Evolutionary conservation across 2,888 invertebrate species (phyloP).

Genomic region (Pycnomerus fuliginosus): DNA sequence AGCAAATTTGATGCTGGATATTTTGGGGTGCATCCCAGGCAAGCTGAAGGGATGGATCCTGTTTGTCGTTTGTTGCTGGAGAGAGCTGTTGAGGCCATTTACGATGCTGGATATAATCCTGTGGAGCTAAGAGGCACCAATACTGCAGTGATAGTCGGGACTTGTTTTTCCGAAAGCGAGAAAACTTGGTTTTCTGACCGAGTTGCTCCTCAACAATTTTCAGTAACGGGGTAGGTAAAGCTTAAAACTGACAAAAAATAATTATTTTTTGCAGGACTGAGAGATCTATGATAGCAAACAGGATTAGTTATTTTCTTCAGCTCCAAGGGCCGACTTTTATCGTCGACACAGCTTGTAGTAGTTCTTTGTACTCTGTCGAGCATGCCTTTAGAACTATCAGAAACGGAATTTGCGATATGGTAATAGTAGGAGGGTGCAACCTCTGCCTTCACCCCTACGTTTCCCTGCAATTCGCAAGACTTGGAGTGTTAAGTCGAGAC

Average conservation of each 20-base stretch:
- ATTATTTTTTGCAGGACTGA: too few species aligned
- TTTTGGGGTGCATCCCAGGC: constrained; percentile 56
- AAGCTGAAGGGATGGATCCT: constrained; percentile 60
- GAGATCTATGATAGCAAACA: constrained; percentile 89
- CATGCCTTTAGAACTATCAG: constrained; percentile 75
- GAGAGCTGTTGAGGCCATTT: constrained; percentile 59
- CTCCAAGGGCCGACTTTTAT: constrained; percentile 88
- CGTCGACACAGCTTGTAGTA: constrained; percentile 94
- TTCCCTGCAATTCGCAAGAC: constrained; percentile 75
- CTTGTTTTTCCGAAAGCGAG: constrained; percentile 75
- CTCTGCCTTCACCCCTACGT: constrained; percentile 85
- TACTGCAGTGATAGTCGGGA: constrained; percentile 79
- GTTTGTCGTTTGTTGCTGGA: constrained; percentile 61
- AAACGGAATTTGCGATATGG: constrained; percentile 81
- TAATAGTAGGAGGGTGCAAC: constrained; percentile 86
- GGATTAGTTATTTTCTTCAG: constrained; percentile 86
- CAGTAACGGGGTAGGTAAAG: constrained; percentile 61
- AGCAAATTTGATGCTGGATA: constrained; percentile 58
- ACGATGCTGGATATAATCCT: constrained; percentile 69
- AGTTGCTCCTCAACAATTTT: constrained; percentile 58
- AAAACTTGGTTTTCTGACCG: constrained; percentile 73
- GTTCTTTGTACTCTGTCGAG: constrained; percentile 84
- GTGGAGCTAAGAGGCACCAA: constrained; percentile 67
- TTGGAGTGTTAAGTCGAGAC: constrained; percentile 76
- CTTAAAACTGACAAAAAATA: too few species aligned